These are phyloP conservation scores for Octopus sinensis DNA, from an alignment of 1,140 invertebrate species.

Conservation along the genomic window DNA sequence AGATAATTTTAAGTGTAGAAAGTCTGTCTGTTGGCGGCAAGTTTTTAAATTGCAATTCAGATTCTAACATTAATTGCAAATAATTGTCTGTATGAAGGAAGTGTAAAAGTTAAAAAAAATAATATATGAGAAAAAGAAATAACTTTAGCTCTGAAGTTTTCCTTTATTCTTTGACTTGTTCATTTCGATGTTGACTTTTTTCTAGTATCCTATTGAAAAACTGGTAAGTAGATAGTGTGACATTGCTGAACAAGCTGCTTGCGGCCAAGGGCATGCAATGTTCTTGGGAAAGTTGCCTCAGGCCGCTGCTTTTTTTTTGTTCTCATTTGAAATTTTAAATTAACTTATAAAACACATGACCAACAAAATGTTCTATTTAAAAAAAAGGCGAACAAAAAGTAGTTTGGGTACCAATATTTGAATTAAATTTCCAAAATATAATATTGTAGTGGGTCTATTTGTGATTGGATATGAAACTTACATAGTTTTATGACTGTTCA, in stretches of 20 bases:
- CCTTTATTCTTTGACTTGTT: neutral
- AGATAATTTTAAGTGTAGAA: too few species aligned
- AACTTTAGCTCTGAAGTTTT: neutral
- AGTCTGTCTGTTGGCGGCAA: too few species aligned
- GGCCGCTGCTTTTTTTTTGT: neutral
- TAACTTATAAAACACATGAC: too few species aligned
- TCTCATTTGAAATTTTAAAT: neutral
- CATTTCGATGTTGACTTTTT: neutral
- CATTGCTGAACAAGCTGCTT: constrained; percentile 7
- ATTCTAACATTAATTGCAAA: too few species aligned
- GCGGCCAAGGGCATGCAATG: neutral
- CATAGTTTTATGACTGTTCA: too few species aligned
- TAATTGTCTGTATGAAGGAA: too few species aligned
- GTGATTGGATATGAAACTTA: too few species aligned
- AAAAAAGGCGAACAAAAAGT: neutral
- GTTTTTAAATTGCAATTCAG: too few species aligned
- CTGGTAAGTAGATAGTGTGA: constrained; percentile 9
- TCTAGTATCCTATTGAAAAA: constrained; percentile 8
- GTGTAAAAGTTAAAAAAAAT: too few species aligned
- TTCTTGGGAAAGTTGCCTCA: neutral
- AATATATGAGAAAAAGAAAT: too few species aligned
- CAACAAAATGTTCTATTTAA: neutral
- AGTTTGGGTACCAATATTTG: neutral
- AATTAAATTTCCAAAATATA: too few species aligned
- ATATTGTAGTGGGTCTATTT: too few species aligned